phyloP scores from a whole-genome alignment of 23 tunicate genomes.

The Clavelina lepadiformis region DNA sequence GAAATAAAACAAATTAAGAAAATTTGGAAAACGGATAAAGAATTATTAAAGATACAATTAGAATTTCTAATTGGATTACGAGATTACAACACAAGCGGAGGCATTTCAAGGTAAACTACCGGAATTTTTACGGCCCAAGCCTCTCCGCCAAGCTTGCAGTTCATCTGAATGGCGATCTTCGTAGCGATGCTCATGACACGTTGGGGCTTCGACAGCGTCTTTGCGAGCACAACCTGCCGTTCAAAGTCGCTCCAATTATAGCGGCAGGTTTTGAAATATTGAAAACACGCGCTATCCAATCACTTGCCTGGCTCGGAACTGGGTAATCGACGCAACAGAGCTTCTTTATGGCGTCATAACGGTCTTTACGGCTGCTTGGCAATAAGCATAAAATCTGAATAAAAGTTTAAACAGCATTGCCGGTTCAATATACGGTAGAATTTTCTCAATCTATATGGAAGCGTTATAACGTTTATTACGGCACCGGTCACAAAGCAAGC shows the following conservation, averaged over 20 bases:
- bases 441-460: too few relatives aligned
- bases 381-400: conserved; percentile 54
- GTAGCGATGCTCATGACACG: conserved; percentile 84
- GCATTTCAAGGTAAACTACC: conserved; percentile 28
- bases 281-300: background rate
- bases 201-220: conserved; percentile 65
- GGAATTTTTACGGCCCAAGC: conserved; percentile 92
- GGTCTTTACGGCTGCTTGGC: conserved; percentile 73
- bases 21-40: too few relatives aligned
- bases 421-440: too few relatives aligned
- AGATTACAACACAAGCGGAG: too few relatives aligned
- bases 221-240: conserved; percentile 58
- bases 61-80: too few relatives aligned
- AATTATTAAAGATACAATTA: too few relatives aligned
- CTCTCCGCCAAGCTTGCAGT: conserved; percentile 88
- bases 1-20: too few relatives aligned
- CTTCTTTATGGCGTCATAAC: conserved; percentile 76
- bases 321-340: conserved; percentile 80
- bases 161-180: conserved; percentile 91
- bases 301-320: conserved; percentile 79
- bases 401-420: too few relatives aligned
- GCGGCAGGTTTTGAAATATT: background rate
- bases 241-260: background rate
- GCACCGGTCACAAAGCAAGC: background rate
- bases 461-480: background rate